phyloP scores from a whole-genome alignment of 2,888 invertebrate species.

The Ischnus inquisitorius region DNA sequence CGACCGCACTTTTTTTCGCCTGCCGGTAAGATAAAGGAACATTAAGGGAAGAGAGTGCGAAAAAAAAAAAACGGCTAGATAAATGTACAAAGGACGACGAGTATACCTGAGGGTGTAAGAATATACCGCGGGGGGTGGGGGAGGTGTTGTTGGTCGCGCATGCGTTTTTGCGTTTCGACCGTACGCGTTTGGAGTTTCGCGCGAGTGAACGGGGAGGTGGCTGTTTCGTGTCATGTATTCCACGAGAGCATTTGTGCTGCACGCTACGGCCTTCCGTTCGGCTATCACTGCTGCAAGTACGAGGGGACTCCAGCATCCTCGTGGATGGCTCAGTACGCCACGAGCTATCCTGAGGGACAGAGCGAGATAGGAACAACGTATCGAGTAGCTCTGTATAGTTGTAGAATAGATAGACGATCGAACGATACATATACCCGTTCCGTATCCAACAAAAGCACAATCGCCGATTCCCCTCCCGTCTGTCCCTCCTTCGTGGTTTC shows the following conservation, averaged over 20 bases:
- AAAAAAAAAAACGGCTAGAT: conserved; percentile 4
- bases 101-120: conserved; percentile 26
- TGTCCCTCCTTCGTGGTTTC: conserved; percentile 23
- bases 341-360: conserved; percentile 47
- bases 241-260: conserved; percentile 20
- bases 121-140: conserved; percentile 9
- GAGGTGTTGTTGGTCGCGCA: conserved; percentile 59
- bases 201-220: conserved; percentile 24
- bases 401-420: conserved; percentile 11
- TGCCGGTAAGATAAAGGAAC: background rate
- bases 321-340: conserved; percentile 55
- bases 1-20: background rate
- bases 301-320: conserved; percentile 37
- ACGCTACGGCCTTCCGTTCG: conserved; percentile 32
- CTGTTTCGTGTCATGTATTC: conserved; percentile 22
- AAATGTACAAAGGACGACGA: conserved; percentile 1
- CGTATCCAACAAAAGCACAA: conserved; percentile 25
- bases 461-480: background rate
- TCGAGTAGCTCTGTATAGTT: background rate
- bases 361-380: background rate
- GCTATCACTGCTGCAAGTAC: conserved; percentile 29
- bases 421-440: conserved; percentile 7
- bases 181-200: conserved; percentile 29
- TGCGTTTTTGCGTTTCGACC: conserved; percentile 55
- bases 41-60: background rate